Evolutionary conservation across 2,888 invertebrate species (phyloP).

Genomic region (Dysmachus trigonus): DNA sequence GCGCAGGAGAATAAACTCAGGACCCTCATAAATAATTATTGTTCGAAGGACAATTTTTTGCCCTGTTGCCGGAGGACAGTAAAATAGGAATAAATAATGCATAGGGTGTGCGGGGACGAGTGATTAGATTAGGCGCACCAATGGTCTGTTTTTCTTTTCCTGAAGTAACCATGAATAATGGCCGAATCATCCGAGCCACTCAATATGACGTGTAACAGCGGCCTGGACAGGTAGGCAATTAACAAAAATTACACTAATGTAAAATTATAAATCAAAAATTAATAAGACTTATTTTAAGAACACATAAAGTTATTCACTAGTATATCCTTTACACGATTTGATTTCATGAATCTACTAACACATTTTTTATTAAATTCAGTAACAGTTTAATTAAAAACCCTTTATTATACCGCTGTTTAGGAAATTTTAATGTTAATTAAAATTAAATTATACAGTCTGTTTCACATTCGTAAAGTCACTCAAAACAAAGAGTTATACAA

Average conservation of each 20-base stretch:
- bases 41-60: constrained; percentile 11
- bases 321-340: too few species aligned
- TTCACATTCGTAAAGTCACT: too few species aligned
- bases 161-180: not conserved
- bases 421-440: too few species aligned
- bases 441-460: too few species aligned
- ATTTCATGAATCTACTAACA: too few species aligned
- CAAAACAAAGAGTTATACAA: too few species aligned
- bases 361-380: too few species aligned
- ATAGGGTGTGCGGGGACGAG: not conserved
- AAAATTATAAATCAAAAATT: not conserved
- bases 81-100: constrained; percentile 1
- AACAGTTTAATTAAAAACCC: too few species aligned
- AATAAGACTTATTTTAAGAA: not conserved
- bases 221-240: not conserved
- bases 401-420: too few species aligned
- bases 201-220: not conserved
- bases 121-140: constrained; percentile 9
- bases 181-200: not conserved
- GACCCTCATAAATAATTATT: constrained; percentile 22
- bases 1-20: not conserved
- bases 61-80: not conserved
- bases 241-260: not conserved
- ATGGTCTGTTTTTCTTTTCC: not conserved
- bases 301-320: too few species aligned